phyloP scores from a whole-genome alignment of 2,797 vertebrate genomes.

The Cyprinella venusta region DNA sequence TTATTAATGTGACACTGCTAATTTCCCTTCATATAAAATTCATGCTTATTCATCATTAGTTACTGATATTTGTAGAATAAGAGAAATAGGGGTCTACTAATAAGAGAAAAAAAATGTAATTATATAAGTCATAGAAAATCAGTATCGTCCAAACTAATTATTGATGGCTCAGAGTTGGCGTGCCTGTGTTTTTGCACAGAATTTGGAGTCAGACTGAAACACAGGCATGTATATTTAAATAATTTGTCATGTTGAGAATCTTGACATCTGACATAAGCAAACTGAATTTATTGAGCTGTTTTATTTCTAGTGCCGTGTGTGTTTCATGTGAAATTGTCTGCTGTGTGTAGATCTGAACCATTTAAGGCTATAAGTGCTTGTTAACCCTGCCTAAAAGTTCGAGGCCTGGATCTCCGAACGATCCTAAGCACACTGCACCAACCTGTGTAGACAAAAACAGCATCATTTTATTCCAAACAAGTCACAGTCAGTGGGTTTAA shows the following conservation, averaged over 20 bases:
- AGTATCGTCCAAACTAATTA: not conserved
- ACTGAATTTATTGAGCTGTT: constrained; percentile 9
- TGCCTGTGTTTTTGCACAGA: not conserved
- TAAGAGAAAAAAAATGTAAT: not conserved
- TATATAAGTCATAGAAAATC: not conserved
- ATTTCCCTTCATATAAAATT: not conserved
- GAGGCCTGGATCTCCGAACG: not conserved
- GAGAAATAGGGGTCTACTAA: not conserved
- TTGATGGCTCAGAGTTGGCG: not conserved
- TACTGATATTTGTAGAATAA: not conserved
- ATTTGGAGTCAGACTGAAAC: not conserved
- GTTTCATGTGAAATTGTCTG: constrained; percentile 32
- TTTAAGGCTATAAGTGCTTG: constrained; percentile 57
- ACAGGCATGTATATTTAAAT: not conserved
- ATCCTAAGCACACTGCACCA: constrained; percentile 4
- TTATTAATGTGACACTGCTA: not conserved
- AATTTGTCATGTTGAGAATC: not conserved
- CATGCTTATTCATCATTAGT: not conserved
- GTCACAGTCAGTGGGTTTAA: not conserved
- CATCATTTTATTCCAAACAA: not conserved
- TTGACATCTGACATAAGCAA: constrained; percentile 12
- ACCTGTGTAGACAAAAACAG: not conserved
- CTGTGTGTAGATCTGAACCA: constrained; percentile 51
- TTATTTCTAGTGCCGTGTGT: constrained; percentile 15
- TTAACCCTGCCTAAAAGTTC: constrained; percentile 31